Evolutionary conservation across 2,113 vertebrate genomes (phyloP).

Genomic region (Tyrannus savana): DNA sequence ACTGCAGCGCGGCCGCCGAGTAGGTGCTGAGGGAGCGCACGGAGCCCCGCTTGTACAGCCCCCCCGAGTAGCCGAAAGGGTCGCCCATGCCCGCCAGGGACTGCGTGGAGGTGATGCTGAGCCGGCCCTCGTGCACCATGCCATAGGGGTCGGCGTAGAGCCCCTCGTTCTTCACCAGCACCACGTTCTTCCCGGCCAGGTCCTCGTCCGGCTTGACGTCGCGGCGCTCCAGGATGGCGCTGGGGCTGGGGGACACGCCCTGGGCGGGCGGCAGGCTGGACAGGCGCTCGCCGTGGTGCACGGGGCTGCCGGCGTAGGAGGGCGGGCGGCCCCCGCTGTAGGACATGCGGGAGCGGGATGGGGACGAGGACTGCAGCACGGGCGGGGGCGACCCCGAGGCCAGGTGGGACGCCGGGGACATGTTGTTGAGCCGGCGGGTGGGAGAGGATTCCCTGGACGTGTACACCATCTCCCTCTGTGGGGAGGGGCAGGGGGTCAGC

Average conservation of each 20-base stretch:
- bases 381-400: conserved; percentile 74
- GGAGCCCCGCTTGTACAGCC: conserved; percentile 92
- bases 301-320: conserved; percentile 87
- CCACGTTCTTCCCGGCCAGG: conserved; percentile 89
- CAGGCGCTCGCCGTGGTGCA: conserved; percentile 81
- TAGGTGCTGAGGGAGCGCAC: conserved; percentile 96
- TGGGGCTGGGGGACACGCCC: conserved; percentile 91
- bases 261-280: conserved; percentile 75
- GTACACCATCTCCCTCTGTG: conserved; percentile 96
- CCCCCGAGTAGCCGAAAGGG: conserved; percentile 90
- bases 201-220: conserved; percentile 98
- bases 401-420: conserved; percentile 78
- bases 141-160: conserved; percentile 94
- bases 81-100: conserved; percentile 88
- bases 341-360: conserved; percentile 92
- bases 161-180: conserved; percentile 92
- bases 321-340: conserved; percentile 91
- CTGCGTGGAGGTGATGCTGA: conserved; percentile 94
- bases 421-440: conserved; percentile 92
- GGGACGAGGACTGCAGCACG: conserved; percentile 82
- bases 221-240: conserved; percentile 95
- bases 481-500: background rate
- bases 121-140: conserved; percentile 91
- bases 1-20: conserved; percentile 90
- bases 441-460: conserved; percentile 94